phyloP scores from a whole-genome alignment of 2,113 vertebrate species.

The Alosa alosa region DNA sequence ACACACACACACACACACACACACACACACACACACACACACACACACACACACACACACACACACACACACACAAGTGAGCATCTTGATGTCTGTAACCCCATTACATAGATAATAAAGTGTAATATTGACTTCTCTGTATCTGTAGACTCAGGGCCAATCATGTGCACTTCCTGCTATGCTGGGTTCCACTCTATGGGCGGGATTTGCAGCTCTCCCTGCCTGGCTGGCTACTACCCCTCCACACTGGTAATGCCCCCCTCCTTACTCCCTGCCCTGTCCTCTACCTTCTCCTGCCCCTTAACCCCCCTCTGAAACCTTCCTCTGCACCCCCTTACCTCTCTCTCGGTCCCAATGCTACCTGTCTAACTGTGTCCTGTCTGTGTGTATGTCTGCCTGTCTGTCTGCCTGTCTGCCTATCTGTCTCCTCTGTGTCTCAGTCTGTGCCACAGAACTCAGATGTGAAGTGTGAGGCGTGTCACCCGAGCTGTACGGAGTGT shows the following conservation, averaged over 20 bases:
- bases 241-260: slow-evolving; percentile 22
- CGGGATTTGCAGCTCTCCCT: slow-evolving; percentile 43
- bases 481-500: slow-evolving; percentile 81
- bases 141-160: slow-evolving; percentile 20
- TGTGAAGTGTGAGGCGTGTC: slow-evolving; percentile 74
- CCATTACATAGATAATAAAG: too few species aligned
- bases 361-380: not conserved
- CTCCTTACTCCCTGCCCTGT: not conserved
- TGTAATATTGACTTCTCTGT: not conserved
- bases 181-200: slow-evolving; percentile 27
- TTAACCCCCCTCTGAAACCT: too few species aligned
- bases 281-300: not conserved
- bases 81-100: too few species aligned
- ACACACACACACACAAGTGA: not conserved
- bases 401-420: not conserved
- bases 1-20: not conserved
- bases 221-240: slow-evolving; percentile 39
- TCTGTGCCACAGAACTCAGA: slow-evolving; percentile 46
- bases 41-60: not conserved
- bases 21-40: not conserved
- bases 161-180: slow-evolving; percentile 38
- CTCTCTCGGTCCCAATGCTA: not conserved
- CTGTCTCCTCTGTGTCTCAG: not conserved
- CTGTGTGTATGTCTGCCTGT: not conserved
- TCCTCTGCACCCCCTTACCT: not conserved